A percentile compares a stretch with the other conserved stretches of the same genome.
Evolutionary conservation across 2,113 vertebrate genomes (phyloP).

Genomic region (Mesoclemmys tuberculata): DNA sequence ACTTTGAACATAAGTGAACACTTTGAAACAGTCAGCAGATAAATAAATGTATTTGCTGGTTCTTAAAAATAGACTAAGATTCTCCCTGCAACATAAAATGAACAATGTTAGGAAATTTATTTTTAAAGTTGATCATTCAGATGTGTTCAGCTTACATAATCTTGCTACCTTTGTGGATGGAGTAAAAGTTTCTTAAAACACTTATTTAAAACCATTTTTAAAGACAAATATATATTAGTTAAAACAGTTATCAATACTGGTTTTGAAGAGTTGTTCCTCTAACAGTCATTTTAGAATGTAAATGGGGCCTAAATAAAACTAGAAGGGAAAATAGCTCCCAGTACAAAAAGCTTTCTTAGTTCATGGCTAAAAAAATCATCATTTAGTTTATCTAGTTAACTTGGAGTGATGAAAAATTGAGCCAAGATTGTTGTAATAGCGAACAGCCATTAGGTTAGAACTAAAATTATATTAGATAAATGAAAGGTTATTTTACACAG

Average conservation of each 20-base stretch:
- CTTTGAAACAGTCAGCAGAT: conserved; percentile 23
- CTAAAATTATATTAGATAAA: conserved; percentile 28
- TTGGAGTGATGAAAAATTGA: conserved; percentile 36
- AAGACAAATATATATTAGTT: background rate
- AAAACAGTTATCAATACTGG: background rate
- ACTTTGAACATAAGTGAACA: conserved; percentile 32
- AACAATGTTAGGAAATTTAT: background rate
- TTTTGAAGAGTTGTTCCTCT: background rate
- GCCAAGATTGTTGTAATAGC: conserved; percentile 31
- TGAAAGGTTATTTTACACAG: conserved; percentile 22
- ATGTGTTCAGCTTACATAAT: background rate
- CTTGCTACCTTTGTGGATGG: background rate
- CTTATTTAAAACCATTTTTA: background rate
- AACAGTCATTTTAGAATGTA: background rate
- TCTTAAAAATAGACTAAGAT: background rate
- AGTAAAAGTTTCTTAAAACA: background rate
- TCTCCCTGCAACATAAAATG: background rate
- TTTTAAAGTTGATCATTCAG: background rate
- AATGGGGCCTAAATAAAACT: conserved; percentile 12
- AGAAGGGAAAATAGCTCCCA: background rate
- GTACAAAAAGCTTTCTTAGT: background rate
- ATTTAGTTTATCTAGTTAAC: conserved; percentile 30
- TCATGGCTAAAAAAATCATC: conserved; percentile 1
- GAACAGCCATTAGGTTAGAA: conserved; percentile 21
- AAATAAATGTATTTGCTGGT: background rate